Evolutionary conservation across 2,113 vertebrate species (phyloP).

Genomic region (Mystacornis crossleyi): DNA sequence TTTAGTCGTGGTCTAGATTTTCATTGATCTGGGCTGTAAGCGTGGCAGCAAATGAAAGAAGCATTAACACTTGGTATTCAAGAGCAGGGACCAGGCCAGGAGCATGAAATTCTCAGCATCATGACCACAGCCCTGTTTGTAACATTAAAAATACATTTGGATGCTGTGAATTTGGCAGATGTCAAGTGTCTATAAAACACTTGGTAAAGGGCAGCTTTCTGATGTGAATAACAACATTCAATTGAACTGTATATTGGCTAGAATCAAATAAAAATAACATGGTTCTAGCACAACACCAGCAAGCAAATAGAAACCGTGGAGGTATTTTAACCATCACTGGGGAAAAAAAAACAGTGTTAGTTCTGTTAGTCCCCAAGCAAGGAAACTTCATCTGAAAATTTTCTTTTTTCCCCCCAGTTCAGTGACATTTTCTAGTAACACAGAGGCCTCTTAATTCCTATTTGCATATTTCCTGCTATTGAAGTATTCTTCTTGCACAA

Average conservation of each 20-base stretch:
- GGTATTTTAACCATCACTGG: background rate
- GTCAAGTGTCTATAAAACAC: slow-evolving; percentile 32
- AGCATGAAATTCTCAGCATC: slow-evolving; percentile 40
- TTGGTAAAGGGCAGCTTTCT: slow-evolving; percentile 41
- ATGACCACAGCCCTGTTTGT: slow-evolving; percentile 38
- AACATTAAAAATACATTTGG: slow-evolving; percentile 58
- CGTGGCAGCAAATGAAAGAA: slow-evolving; percentile 47
- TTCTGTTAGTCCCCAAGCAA: background rate
- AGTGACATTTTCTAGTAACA: background rate
- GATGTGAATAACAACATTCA: slow-evolving; percentile 7
- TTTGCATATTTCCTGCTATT: background rate
- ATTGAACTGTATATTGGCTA: background rate
- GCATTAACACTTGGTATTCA: background rate
- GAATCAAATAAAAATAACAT: background rate
- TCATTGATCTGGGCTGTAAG: slow-evolving; percentile 33
- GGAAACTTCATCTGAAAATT: background rate
- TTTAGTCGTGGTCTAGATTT: slow-evolving; percentile 20
- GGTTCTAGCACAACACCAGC: background rate
- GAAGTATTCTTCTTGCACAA: background rate
- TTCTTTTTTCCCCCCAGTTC: background rate
- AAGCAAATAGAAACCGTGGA: background rate
- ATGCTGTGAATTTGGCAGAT: slow-evolving; percentile 59
- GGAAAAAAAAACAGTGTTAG: background rate
- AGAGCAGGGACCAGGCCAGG: background rate
- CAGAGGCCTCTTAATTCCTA: background rate